phyloP scores from a whole-genome alignment of 2,113 vertebrate genomes.

The Antechinus flavipes region DNA sequence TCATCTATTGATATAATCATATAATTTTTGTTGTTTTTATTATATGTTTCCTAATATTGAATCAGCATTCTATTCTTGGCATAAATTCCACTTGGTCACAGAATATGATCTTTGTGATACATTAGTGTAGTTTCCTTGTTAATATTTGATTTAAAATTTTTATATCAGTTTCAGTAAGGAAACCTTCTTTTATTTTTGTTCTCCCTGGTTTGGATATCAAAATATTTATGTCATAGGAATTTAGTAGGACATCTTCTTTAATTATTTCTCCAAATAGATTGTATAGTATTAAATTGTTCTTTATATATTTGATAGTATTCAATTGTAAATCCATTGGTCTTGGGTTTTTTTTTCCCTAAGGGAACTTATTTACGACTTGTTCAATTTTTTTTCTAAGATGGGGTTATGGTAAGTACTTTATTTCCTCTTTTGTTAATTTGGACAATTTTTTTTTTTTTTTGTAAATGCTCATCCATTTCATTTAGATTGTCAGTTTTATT shows the following conservation, averaged over 20 bases:
- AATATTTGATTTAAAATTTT: neutral
- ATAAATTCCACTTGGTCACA: neutral
- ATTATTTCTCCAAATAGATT: neutral
- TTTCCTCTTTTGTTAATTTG: neutral
- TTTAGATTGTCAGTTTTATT: neutral
- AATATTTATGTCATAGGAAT: neutral
- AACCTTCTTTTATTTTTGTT: neutral
- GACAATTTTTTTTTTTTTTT: neutral
- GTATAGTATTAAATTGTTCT: neutral
- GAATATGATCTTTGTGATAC: neutral
- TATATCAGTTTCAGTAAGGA: neutral
- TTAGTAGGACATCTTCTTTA: neutral
- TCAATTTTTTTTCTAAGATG: neutral
- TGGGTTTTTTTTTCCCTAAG: neutral
- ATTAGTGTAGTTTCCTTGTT: neutral
- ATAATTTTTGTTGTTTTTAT: neutral
- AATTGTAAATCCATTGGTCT: neutral
- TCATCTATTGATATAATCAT: neutral
- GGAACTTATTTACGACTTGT: neutral
- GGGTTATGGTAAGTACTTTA: neutral
- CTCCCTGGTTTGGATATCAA: neutral
- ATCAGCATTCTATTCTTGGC: neutral
- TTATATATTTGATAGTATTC: neutral
- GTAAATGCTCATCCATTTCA: neutral
- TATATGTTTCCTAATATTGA: neutral